phyloP scores from a whole-genome alignment of 2,888 invertebrate genomes.

The Drosophila stalkeri region DNA sequence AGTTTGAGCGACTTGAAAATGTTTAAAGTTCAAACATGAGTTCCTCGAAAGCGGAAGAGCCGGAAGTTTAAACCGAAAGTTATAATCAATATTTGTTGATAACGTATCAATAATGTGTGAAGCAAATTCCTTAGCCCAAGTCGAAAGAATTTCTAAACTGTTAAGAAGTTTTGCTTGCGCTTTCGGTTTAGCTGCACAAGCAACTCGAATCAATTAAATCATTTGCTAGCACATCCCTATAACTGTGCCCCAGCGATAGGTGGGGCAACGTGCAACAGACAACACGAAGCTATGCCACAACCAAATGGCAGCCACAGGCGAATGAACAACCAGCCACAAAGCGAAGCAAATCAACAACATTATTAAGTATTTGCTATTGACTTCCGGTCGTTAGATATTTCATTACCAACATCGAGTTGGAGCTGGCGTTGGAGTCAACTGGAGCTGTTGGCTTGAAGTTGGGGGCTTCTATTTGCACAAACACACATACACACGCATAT shows the following conservation, averaged over 20 bases:
- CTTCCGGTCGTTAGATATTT: constrained; percentile 83
- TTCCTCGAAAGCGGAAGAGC: constrained; percentile 4
- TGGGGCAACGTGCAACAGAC: constrained; percentile 41
- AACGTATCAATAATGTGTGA: constrained; percentile 1
- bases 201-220: constrained; percentile 18
- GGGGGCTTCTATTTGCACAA: constrained; percentile 31
- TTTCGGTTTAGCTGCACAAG: background rate
- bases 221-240: constrained; percentile 44
- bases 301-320: constrained; percentile 63
- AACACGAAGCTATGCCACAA: constrained; percentile 42
- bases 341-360: constrained; percentile 64
- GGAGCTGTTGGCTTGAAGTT: constrained; percentile 9
- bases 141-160: too few species aligned
- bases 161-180: background rate
- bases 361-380: constrained; percentile 82
- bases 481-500: background rate
- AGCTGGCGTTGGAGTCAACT: constrained; percentile 5
- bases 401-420: constrained; percentile 70
- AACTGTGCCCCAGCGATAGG: constrained; percentile 36
- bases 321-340: constrained; percentile 56
- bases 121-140: background rate
- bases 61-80: constrained; percentile 7
- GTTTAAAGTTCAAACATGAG: background rate
- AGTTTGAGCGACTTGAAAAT: background rate
- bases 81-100: constrained; percentile 6